phyloP scores from a whole-genome alignment of 2,113 vertebrate genomes.

The Desmodus rotundus region DNA sequence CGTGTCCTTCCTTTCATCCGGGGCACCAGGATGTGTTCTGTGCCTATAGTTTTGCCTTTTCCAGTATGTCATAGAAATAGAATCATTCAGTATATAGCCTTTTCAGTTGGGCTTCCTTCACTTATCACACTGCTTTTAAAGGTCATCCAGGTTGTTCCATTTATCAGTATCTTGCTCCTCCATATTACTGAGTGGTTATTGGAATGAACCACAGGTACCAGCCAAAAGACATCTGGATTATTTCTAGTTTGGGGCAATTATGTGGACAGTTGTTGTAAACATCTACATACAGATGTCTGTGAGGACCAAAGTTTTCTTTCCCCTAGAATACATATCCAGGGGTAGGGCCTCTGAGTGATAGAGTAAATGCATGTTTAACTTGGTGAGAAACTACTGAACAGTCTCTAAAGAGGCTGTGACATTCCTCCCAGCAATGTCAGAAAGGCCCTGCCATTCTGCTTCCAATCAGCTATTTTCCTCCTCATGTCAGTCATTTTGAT shows the following conservation, averaged over 20 bases:
- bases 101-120: not conserved
- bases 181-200: not conserved
- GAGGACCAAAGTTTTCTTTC: not conserved
- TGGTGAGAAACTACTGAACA: not conserved
- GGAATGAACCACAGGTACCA: not conserved
- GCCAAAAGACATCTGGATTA: not conserved
- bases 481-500: not conserved
- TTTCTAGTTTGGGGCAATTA: not conserved
- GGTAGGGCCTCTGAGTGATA: not conserved
- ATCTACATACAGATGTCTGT: not conserved
- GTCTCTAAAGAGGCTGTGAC: not conserved
- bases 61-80: not conserved
- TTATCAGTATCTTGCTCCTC: not conserved
- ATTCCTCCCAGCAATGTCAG: not conserved
- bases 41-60: not conserved
- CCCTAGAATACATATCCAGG: not conserved
- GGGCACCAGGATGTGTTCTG: not conserved
- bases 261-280: not conserved
- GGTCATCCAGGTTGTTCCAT: not conserved
- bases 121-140: not conserved
- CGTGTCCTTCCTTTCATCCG: not conserved
- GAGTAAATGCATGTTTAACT: not conserved
- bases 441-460: not conserved
- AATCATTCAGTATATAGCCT: not conserved
- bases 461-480: not conserved